phyloP scores from a whole-genome alignment of 2,797 vertebrate species.

The Heterohyrax brucei region DNA sequence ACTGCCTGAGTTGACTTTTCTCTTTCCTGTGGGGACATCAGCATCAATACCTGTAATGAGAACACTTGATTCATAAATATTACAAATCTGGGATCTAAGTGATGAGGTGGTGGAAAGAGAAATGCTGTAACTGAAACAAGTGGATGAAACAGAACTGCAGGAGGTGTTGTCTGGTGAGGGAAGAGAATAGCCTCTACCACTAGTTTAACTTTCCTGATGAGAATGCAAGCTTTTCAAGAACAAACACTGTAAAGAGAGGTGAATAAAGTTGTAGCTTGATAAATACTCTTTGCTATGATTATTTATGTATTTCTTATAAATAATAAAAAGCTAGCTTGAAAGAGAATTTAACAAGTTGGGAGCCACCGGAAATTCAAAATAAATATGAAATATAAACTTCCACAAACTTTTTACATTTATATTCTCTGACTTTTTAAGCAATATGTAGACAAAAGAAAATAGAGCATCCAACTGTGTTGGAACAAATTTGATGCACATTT shows the following conservation, averaged over 20 bases:
- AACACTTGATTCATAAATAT: conserved; percentile 82
- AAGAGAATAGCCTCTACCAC: neutral
- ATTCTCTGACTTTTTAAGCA: conserved; percentile 66
- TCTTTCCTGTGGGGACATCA: conserved; percentile 47
- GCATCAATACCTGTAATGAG: conserved; percentile 80
- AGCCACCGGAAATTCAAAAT: conserved; percentile 32
- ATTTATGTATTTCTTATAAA: conserved; percentile 49
- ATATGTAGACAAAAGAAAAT: conserved; percentile 57
- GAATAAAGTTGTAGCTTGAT: neutral
- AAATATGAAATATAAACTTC: conserved; percentile 65
- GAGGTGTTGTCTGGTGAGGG: conserved; percentile 16
- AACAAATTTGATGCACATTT: conserved; percentile 71
- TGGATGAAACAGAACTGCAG: neutral
- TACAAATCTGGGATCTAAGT: conserved; percentile 76
- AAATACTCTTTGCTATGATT: conserved; percentile 15
- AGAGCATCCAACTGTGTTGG: conserved; percentile 68
- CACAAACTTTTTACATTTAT: conserved; percentile 60
- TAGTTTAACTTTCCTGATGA: conserved; percentile 4
- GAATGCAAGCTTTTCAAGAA: conserved; percentile 60
- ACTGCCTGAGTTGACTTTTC: conserved; percentile 65
- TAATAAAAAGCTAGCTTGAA: conserved; percentile 35
- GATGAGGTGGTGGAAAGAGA: conserved; percentile 46
- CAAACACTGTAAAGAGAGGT: conserved; percentile 18
- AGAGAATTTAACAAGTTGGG: conserved; percentile 42
- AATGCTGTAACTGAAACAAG: conserved; percentile 57